Evolutionary conservation across 2,113 vertebrate species (phyloP).

Genomic region (Microcebus lehilahytsara): DNA sequence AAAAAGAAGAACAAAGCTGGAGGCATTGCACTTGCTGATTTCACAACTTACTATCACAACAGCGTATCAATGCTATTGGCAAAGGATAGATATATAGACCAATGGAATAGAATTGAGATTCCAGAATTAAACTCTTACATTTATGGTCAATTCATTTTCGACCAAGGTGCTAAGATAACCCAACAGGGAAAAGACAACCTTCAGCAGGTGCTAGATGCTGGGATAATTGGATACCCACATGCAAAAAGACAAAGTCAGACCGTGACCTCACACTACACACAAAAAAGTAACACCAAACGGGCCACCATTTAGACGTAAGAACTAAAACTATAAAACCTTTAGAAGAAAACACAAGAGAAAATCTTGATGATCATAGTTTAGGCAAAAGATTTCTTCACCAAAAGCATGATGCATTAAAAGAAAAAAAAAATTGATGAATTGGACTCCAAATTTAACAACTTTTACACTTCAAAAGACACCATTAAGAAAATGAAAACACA

Average conservation of each 20-base stretch:
- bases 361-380: not conserved
- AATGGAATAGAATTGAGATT: not conserved
- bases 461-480: not conserved
- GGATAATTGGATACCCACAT: not conserved
- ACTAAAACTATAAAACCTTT: not conserved
- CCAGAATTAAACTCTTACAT: not conserved
- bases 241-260: not conserved
- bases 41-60: not conserved
- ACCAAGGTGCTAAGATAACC: not conserved
- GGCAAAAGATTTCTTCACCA: not conserved
- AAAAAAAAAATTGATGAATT: not conserved
- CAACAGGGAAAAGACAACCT: not conserved
- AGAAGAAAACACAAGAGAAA: not conserved
- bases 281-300: not conserved
- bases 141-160: not conserved
- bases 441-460: not conserved
- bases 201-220: not conserved
- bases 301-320: not conserved
- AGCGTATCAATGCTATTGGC: not conserved
- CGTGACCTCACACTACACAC: not conserved
- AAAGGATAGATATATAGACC: not conserved
- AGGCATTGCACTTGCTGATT: not conserved
- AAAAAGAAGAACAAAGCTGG: not conserved
- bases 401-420: not conserved
- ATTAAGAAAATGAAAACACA: constrained; percentile 40